Percentiles rank a stretch among this genome's conserved stretches.
Conservation (phyloP, 2,113 vertebrate genomes). For the Syngnathus floridae region DNA sequence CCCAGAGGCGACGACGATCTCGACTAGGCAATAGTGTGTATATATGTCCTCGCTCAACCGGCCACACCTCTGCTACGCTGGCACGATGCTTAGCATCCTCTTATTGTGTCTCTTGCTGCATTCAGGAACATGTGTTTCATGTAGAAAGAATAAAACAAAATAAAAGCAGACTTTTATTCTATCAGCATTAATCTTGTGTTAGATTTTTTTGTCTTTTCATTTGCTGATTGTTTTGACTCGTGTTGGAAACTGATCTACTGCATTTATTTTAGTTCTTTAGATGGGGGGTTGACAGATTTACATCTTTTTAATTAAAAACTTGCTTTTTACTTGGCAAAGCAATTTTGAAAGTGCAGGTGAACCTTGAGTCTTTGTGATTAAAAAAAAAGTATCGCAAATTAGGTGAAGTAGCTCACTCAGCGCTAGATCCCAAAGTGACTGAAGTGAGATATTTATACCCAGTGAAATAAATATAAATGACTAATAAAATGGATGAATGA, state of each 20-base stretch:
- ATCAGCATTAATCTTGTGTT: constrained; percentile 57
- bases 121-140: constrained; percentile 78
- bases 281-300: background rate
- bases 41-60: constrained; percentile 64
- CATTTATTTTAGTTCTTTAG: background rate
- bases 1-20: constrained; percentile 27
- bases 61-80: constrained; percentile 71
- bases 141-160: constrained; percentile 72
- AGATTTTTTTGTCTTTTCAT: background rate
- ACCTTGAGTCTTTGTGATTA: too few species aligned
- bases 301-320: background rate
- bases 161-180: constrained; percentile 81
- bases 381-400: too few species aligned
- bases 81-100: constrained; percentile 69
- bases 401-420: too few species aligned
- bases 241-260: background rate
- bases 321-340: too few species aligned
- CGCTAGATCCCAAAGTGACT: too few species aligned
- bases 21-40: constrained; percentile 7
- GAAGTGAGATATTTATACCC: too few species aligned
- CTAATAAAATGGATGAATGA: background rate
- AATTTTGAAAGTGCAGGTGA: too few species aligned
- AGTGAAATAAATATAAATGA: too few species aligned
- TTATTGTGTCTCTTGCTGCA: constrained; percentile 71
- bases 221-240: background rate